These are phyloP conservation scores for Mixornis gularis DNA, from an alignment of 2,113 vertebrate genomes.

Conservation along the genomic window DNA sequence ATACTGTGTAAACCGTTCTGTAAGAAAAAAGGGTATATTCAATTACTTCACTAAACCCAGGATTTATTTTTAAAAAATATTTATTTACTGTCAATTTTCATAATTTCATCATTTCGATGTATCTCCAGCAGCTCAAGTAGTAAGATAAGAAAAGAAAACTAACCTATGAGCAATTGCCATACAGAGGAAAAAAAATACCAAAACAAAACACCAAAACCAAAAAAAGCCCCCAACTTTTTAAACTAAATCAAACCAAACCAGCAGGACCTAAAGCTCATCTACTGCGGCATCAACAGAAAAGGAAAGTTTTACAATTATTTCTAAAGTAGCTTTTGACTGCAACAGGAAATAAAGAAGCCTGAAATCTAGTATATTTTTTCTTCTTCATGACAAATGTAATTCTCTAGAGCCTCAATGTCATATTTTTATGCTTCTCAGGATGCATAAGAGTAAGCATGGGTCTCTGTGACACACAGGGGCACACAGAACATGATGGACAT, in stretches of 20 bases:
- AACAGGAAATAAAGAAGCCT: background rate
- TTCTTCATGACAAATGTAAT: background rate
- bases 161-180: background rate
- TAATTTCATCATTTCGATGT: background rate
- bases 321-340: background rate
- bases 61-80: background rate
- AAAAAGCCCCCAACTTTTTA: background rate
- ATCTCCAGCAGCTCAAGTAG: background rate
- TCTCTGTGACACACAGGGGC: background rate
- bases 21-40: background rate
- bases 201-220: background rate
- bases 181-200: background rate
- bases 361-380: background rate
- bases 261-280: background rate
- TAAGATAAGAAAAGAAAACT: background rate
- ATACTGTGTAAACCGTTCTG: constrained; percentile 92
- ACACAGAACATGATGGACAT: background rate
- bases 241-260: background rate
- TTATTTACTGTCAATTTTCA: background rate
- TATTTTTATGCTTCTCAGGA: background rate
- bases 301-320: background rate
- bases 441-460: background rate
- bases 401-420: background rate
- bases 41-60: background rate
- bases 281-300: background rate